These are phyloP conservation scores for Tachina fera DNA, from an alignment of 2,888 invertebrate species.

Conservation along the genomic window DNA sequence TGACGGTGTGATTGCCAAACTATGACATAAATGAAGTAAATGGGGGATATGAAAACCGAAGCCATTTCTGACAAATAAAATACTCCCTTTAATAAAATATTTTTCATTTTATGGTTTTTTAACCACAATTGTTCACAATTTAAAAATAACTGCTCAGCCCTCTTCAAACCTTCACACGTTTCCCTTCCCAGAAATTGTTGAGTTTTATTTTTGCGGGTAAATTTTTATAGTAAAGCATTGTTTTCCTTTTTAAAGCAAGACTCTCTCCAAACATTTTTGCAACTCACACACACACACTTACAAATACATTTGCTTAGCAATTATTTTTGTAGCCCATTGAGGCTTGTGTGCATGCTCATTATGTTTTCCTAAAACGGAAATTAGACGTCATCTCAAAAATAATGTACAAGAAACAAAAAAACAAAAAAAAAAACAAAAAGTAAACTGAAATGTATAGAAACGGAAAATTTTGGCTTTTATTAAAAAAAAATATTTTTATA, in stretches of 20 bases:
- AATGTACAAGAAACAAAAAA: constrained; percentile 5
- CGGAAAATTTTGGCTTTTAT: constrained; percentile 28
- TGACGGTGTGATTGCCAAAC: too few relatives aligned
- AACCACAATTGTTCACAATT: constrained; percentile 40
- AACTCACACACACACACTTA: background rate
- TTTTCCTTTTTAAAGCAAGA: constrained; percentile 31
- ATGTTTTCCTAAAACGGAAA: constrained; percentile 64
- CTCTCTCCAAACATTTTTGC: background rate
- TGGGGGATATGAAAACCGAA: background rate
- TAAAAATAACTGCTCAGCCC: background rate
- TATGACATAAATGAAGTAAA: too few relatives aligned
- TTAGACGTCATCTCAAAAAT: constrained; percentile 60
- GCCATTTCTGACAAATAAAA: background rate
- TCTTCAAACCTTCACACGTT: background rate
- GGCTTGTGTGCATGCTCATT: constrained; percentile 52
- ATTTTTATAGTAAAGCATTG: constrained; percentile 8
- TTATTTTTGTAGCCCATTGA: constrained; percentile 48
- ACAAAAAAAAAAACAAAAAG: background rate
- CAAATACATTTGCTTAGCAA: constrained; percentile 25
- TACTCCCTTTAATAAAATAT: background rate
- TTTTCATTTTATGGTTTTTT: background rate
- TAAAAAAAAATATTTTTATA: constrained; percentile 11
- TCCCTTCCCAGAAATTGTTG: background rate
- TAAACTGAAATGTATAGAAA: constrained; percentile 15
- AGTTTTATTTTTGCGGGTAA: background rate